A percentile compares a stretch with the other conserved stretches of the same genome.
These are phyloP conservation scores for Parus major DNA, from an alignment of 2,113 vertebrate species.

Conservation along the genomic window DNA sequence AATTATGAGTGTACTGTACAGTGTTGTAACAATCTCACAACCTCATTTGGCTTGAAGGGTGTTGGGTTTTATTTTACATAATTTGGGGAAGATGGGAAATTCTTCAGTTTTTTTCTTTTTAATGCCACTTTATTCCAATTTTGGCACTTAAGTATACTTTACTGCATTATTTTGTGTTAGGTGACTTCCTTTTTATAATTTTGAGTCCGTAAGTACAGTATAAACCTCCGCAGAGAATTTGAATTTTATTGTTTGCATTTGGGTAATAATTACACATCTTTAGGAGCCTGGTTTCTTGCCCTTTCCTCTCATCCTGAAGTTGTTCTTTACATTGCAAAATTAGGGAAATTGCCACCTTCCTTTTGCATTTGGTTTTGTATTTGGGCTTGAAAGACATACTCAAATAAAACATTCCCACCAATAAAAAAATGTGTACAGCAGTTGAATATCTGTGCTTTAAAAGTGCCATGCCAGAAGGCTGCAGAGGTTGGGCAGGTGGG, in stretches of 20 bases:
- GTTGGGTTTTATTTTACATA: conserved; percentile 55
- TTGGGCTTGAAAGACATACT: conserved; percentile 58
- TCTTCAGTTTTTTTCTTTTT: background rate
- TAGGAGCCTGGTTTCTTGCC: conserved; percentile 64
- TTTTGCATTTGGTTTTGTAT: conserved; percentile 67
- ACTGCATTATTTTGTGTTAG: conserved; percentile 66
- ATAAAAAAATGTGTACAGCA: background rate
- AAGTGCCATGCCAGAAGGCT: background rate
- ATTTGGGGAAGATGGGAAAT: conserved; percentile 60
- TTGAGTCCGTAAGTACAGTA: conserved; percentile 49
- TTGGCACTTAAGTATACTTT: conserved; percentile 67
- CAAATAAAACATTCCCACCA: conserved; percentile 71
- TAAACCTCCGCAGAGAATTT: conserved; percentile 49
- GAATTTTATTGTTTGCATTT: conserved; percentile 38
- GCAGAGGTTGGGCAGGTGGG: background rate
- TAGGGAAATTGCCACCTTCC: conserved; percentile 56
- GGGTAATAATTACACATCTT: conserved; percentile 39
- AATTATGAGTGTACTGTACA: conserved; percentile 69
- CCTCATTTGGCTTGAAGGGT: conserved; percentile 65
- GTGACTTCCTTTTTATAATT: conserved; percentile 35
- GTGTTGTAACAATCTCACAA: conserved; percentile 69
- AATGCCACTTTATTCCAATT: conserved; percentile 60
- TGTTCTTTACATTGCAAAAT: conserved; percentile 41
- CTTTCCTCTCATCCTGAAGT: conserved; percentile 28
- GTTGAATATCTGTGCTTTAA: background rate